Conservation (phyloP, 2,113 vertebrate genomes). For the Passer montanus region DNA sequence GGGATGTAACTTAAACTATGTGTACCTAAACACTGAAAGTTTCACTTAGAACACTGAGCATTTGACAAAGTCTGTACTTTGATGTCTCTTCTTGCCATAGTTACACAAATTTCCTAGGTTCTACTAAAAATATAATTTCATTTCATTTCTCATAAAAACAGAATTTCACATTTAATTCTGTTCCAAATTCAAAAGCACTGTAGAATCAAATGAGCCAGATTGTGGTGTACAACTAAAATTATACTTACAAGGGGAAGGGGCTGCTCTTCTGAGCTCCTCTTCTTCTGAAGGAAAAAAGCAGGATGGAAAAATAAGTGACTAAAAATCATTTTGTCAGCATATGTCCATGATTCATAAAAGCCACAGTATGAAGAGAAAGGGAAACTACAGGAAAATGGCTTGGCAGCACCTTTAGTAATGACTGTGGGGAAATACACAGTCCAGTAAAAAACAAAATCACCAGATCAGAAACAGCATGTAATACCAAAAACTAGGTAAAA, state of each 20-base stretch:
- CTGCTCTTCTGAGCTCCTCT: constrained; percentile 83
- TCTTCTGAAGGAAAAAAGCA: constrained; percentile 78
- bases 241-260: constrained; percentile 82
- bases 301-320: constrained; percentile 67
- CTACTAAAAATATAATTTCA: not conserved
- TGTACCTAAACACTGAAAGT: not conserved
- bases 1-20: not conserved
- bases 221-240: constrained; percentile 46
- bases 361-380: constrained; percentile 33
- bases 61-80: not conserved
- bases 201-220: not conserved
- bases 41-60: not conserved
- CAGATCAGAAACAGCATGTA: not conserved
- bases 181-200: not conserved
- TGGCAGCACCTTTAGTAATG: constrained; percentile 6
- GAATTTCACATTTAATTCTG: not conserved
- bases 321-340: constrained; percentile 34
- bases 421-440: not conserved
- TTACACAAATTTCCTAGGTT: not conserved
- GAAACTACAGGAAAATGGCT: constrained; percentile 13
- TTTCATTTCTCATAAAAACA: not conserved
- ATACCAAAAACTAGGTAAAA: not conserved
- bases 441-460: not conserved
- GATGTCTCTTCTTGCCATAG: not conserved
- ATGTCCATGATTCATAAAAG: constrained; percentile 48